Percentiles rank a stretch among this genome's conserved stretches.
These are phyloP conservation scores for Mantis religiosa DNA, from an alignment of 2,888 invertebrate species.

Conservation along the genomic window DNA sequence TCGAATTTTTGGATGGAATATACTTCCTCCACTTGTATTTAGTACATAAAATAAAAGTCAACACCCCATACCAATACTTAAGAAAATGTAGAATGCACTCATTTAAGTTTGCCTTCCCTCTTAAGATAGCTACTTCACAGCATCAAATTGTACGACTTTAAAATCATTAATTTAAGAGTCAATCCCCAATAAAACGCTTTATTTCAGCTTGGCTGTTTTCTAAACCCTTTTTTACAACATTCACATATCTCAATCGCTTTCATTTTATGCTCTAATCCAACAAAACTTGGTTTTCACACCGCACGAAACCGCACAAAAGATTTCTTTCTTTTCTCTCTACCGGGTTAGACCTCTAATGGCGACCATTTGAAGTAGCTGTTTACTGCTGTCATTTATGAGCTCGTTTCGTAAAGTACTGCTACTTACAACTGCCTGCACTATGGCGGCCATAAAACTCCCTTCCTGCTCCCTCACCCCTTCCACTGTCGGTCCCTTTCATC, in stretches of 20 bases:
- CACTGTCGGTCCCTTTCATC: not conserved
- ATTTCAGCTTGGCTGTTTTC: not conserved
- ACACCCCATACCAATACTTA: no score
- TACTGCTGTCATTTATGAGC: slow-evolving; percentile 16
- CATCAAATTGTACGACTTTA: not conserved
- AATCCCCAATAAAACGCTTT: not conserved
- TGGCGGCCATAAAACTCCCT: slow-evolving; percentile 10
- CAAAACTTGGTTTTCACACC: not conserved
- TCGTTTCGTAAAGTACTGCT: slow-evolving; percentile 15
- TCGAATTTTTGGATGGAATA: no score
- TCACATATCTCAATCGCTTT: not conserved
- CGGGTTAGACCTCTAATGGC: slow-evolving; percentile 5
- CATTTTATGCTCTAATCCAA: not conserved
- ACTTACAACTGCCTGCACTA: slow-evolving; percentile 16
- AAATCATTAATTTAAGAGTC: not conserved
- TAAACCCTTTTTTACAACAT: not conserved
- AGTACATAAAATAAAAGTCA: no score
- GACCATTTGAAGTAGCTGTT: slow-evolving; percentile 13
- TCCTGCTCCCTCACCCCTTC: not conserved
- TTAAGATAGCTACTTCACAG: no score
- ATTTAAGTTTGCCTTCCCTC: no score
- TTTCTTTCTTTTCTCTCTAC: not conserved
- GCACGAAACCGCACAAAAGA: slow-evolving; percentile 1
- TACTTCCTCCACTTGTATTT: no score
- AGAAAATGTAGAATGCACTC: no score